A percentile compares a stretch with the other conserved stretches of the same genome.
Conservation (phyloP, 1,140 invertebrate species). For the Idris sp. region DNA sequence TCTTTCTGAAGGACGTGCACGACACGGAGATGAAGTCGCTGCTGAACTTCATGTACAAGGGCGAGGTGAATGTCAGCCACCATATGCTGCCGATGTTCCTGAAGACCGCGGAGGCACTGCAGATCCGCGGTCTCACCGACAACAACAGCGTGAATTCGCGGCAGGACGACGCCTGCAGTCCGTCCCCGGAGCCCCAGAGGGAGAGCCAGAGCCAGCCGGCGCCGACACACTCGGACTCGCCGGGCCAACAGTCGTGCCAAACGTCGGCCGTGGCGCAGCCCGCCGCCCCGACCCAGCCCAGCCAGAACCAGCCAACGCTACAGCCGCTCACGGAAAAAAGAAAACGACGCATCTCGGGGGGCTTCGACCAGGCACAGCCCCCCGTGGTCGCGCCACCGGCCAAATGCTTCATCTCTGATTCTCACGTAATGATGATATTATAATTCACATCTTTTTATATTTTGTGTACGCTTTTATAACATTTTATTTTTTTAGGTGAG, state of each 20-base stretch:
- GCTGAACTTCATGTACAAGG: constrained; percentile 94
- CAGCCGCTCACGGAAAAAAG: constrained; percentile 80
- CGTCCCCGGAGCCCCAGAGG: constrained; percentile 67
- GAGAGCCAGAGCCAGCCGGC: too few relatives aligned
- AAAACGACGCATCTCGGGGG: constrained; percentile 84
- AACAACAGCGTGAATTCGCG: constrained; percentile 86
- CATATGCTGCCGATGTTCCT: constrained; percentile 92
- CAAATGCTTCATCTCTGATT: constrained; percentile 82
- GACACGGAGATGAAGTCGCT: constrained; percentile 91
- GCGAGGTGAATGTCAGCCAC: constrained; percentile 92
- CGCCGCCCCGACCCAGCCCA: constrained; percentile 3
- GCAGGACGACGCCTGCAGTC: constrained; percentile 71
- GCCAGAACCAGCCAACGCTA: constrained; percentile 62
- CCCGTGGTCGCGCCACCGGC: constrained; percentile 82
- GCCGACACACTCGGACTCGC: not conserved
- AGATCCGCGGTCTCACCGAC: constrained; percentile 93
- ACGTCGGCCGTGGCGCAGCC: constrained; percentile 1
- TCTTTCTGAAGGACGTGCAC: constrained; percentile 93
- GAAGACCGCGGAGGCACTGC: constrained; percentile 93
- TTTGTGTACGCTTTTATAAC: too few relatives aligned
- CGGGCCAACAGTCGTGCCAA: not conserved
- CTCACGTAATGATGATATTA: too few relatives aligned
- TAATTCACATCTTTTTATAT: too few relatives aligned
- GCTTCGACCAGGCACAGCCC: constrained; percentile 80
- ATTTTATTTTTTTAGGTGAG: too few relatives aligned